Base-by-base conservation (phyloP, 35 echinoderm and acorn worm genomes). In the Heliocidaris tuberculata region DNA sequence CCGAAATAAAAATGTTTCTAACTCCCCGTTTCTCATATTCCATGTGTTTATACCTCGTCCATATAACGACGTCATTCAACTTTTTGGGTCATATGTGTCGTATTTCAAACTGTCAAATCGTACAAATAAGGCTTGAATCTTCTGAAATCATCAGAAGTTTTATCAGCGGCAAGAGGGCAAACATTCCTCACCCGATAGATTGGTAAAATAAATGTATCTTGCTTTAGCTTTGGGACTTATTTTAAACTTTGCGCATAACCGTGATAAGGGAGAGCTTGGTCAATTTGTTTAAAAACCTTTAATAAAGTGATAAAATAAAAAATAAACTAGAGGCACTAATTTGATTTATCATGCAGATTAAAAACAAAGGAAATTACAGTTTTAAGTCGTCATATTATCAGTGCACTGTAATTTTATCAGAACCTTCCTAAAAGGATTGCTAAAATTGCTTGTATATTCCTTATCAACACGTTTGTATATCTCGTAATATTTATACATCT, bases 61-160 rank as follows among this genome's bases (percentile, higher is more conserved):
- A 42, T 42, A 42, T 42, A 42, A 78, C 17, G 65, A 78, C 65
- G 65, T 78, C 65, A 78, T 78, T 78, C 65, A 78, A 78, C 21
- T n/a, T n/a, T 78, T n/a, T 78, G 65, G 65, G 65, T 78, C 65
- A 78, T 21, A 21, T 78, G 65, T 78, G 65, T 78, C 65, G 27
- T 78, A 78, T 78, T 78, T 78, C 65, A n/a, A 78, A 78, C 27
- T 78, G 65, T 78, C 65, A 78, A n/a, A 78, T 78, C 65, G 27
- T 78, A 78, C 65, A 78, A 78, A 78, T 1, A n/a, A 78, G 65
- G 4, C 65, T n/a, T 7, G 65, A 78, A 19, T 71, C 65, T n/a
- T 78, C 65, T 21, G 27, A 78, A 78, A 78, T 78, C 19, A 78
- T 78, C 65, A 78, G 60, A 70, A 24, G 1, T 24, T 6, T 78